Evolutionary conservation across 2,888 invertebrate species (phyloP), one percentile per base, ranked within the genome.

Genomic region (Pyrrhia umbra): DNA sequence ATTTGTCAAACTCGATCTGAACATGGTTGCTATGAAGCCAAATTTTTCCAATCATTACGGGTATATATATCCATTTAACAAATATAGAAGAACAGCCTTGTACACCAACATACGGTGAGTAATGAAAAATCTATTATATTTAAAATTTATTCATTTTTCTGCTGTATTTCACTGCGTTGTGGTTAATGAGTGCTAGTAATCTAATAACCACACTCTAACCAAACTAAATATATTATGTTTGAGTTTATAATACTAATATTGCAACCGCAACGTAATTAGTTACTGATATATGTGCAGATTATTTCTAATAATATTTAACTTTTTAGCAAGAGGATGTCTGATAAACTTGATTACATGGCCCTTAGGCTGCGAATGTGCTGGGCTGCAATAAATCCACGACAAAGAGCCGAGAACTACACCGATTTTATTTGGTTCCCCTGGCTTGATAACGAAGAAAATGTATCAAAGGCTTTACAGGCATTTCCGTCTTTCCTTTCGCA

Each of bases 241-340:
- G 30, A 13, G 30, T 30, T 30, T 30, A 30, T n/a, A n/a, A n/a
- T 13, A 13, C 30, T 13, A 30, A 13, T 30, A 13, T 10, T 13
- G 10, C 13, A 30, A 30, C 30, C 30, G 30, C 30, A 30, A 10
- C 13, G 2, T 15, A 23, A 1, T 13, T 6, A 30, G n/a, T 0
- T 18, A n/a, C 45, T 13, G 25, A 2, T 21, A 18, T 0, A 3
- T 2, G 0, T n/a, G n/a, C n/a, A 13, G 0, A 5, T 3, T 23
- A 6, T 57, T 16, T 16, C 0, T 39, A 13, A 52, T 15, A 1
- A 2, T 20, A 8, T 9, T 16, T 16, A 6, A 2, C 16, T 43
- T 51, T 88, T 65, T 85, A 90, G 88, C 15, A 2, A 89, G 87
- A 79, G 90, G 88, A 18, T 89, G 88, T 56, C 80, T 90, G 0